These are phyloP conservation scores for Phylloscopus collybita DNA, from an alignment of 2,797 vertebrate species.

Conservation along the genomic window DNA sequence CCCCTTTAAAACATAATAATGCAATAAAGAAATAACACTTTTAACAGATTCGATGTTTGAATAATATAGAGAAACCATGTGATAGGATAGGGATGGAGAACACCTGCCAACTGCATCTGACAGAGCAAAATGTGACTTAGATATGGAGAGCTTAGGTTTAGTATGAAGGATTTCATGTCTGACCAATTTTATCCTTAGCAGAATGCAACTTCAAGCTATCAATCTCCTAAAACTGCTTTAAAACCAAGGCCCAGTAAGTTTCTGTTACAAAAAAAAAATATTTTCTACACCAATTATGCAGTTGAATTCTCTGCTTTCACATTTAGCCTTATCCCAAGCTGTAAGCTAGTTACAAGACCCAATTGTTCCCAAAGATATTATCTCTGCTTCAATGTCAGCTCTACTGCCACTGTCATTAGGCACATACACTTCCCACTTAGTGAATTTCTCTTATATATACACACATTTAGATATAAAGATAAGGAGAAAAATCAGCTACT, in stretches of 20 bases:
- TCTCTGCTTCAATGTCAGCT: neutral
- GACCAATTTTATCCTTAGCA: neutral
- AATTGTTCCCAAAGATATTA: neutral
- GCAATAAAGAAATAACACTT: neutral
- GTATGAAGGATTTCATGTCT: neutral
- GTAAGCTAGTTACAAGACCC: neutral
- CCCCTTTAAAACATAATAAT: neutral
- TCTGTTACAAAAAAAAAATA: neutral
- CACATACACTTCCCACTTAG: neutral
- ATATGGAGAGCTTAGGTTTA: neutral
- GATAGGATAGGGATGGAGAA: neutral
- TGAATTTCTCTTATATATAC: neutral
- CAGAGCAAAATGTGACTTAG: neutral
- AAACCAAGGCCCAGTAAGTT: neutral
- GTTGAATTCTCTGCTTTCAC: neutral
- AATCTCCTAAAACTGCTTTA: neutral
- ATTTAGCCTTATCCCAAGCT: neutral
- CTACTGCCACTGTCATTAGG: neutral
- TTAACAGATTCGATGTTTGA: neutral
- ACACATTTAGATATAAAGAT: neutral
- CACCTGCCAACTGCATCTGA: neutral
- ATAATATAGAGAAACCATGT: neutral
- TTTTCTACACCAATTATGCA: neutral
- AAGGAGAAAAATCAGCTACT: slow-evolving; percentile 2
- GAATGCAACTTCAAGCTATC: neutral